Percentiles rank a stretch among this genome's conserved stretches.
Evolutionary conservation across 2,888 invertebrate genomes (phyloP).

Genomic region (Trissolcus brochymenae): DNA sequence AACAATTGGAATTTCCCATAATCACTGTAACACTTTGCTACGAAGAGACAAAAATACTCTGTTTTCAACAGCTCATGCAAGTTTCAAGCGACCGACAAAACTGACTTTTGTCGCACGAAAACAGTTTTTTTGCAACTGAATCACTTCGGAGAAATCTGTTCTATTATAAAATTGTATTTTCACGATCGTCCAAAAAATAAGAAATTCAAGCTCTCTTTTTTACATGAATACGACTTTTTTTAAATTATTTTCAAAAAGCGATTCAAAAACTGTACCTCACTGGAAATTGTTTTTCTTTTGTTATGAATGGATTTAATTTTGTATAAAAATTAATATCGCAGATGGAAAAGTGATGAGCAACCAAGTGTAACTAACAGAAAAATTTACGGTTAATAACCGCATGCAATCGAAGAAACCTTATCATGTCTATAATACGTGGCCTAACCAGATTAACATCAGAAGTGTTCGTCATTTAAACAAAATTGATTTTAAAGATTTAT

Average conservation of each 20-base stretch:
- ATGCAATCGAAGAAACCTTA: conserved; percentile 31
- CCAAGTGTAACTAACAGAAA: conserved; percentile 12
- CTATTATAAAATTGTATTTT: conserved; percentile 16
- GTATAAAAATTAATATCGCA: too few species aligned
- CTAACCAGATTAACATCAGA: conserved; percentile 7
- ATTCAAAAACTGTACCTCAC: too few species aligned
- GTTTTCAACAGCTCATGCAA: conserved; percentile 7
- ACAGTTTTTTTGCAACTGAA: conserved; percentile 14
- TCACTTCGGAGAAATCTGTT: conserved; percentile 25
- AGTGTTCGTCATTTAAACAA: conserved; percentile 3
- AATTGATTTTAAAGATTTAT: too few species aligned
- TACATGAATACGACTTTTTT: too few species aligned
- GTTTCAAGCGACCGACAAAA: conserved; percentile 20
- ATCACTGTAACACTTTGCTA: too few species aligned
- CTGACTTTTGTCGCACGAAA: conserved; percentile 12
- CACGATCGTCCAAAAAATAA: neutral
- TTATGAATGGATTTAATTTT: too few species aligned
- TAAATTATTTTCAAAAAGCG: too few species aligned
- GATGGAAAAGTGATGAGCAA: neutral
- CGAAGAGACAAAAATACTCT: too few species aligned
- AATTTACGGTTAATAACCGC: conserved; percentile 25
- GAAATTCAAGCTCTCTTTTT: too few species aligned
- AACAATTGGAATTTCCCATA: conserved; percentile 34
- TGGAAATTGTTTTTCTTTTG: too few species aligned
- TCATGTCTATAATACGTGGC: conserved; percentile 10